Evolutionary conservation across 2,888 invertebrate genomes (phyloP), one percentile per base, ranked within the genome.

Genomic region (Tachina grossa): DNA sequence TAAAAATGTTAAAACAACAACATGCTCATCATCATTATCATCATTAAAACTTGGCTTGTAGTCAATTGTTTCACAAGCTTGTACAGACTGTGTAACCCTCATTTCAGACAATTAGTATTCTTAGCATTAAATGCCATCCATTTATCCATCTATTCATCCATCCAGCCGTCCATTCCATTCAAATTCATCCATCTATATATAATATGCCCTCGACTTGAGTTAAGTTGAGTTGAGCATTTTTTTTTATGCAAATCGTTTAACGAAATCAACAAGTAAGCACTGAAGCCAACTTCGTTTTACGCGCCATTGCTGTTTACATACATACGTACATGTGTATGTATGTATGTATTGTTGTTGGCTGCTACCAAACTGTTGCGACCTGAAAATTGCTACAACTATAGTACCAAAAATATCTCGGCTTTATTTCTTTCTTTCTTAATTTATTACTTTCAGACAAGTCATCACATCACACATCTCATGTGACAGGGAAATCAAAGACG

Each of bases 181-280:
- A 22, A 63, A 61, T 79, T 53, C 47, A 71, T 74, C 55, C 81
- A 77, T 71, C 71, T 63, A 76, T 53, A 57, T 63, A 76, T 53
- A 57, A 22, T 41, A 57, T 49, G 31, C 63, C 76, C 82, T 65
- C 82, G 51, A 63, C 75, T 76, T 72, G 65, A 31, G 4, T 31
- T 31, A 6, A 31, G 31, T 31, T 31, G 31, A 69, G 69, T 16
- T 71, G 66, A 76, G 71, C 75, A 76, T 76, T 65, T 59, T 61
- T n/a, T 31, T 75, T 81, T 82, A 85, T 85, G 85, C 85, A 85
- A 85, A 85, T 85, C 83, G 57, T 80, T 85, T 85, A 76, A 83
- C 53, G 61, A 76, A 85, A 83, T 75, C 82, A 68, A 78, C 51
- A 77, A 85, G 75, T 49, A 71, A 75, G 72, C 65, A 39, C 63